Conservation (phyloP, 2,888 invertebrate genomes). For the Chydorus sphaericus region DNA sequence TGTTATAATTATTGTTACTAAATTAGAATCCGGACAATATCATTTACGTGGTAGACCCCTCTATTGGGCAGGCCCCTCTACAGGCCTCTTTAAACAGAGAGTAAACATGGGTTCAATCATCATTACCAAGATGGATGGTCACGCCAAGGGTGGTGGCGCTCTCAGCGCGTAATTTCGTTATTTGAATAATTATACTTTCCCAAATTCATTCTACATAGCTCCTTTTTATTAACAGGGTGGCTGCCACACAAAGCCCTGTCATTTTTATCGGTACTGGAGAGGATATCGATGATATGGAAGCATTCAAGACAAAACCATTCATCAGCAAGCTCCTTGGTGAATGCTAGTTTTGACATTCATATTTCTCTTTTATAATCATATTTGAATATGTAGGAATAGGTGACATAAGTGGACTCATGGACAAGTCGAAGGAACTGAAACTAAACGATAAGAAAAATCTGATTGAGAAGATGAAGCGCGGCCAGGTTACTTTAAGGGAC, state of each 20-base stretch:
- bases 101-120: slow-evolving; percentile 99
- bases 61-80: slow-evolving; percentile 94
- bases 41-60: slow-evolving; percentile 94
- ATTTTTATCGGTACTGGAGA: slow-evolving; percentile 99
- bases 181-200: neutral
- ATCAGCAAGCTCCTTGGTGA: slow-evolving; percentile 93
- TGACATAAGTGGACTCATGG: slow-evolving; percentile 93
- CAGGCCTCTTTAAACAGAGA: slow-evolving; percentile 92
- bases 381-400: no score
- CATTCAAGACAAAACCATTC: slow-evolving; percentile 97
- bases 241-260: slow-evolving; percentile 94
- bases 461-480: slow-evolving; percentile 95
- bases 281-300: slow-evolving; percentile 96
- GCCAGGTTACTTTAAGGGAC: slow-evolving; percentile 93
- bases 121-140: slow-evolving; percentile 96
- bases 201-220: neutral
- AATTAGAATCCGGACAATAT: slow-evolving; percentile 85
- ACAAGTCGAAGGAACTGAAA: slow-evolving; percentile 84
- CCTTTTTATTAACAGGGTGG: slow-evolving; percentile 51
- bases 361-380: no score
- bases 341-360: no score
- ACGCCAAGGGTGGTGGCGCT: slow-evolving; percentile 99
- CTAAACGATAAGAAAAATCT: slow-evolving; percentile 97
- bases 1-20: slow-evolving; percentile 16
- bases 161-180: slow-evolving; percentile 77